phyloP scores from a whole-genome alignment of 2,888 invertebrate genomes.

The Polyommatus iphigenia region DNA sequence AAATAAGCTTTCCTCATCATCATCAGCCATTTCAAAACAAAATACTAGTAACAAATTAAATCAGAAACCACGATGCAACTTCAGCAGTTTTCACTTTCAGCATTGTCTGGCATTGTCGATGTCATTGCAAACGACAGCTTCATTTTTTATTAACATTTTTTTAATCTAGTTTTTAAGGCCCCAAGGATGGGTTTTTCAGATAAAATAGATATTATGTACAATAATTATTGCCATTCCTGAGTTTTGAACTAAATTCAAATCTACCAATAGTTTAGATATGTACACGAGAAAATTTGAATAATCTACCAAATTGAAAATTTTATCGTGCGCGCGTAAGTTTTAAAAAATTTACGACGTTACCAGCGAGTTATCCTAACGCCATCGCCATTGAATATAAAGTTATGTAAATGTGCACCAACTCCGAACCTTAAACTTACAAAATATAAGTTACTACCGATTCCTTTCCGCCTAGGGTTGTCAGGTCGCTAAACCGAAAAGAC shows the following conservation, averaged over 20 bases:
- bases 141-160: no score
- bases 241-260: no score
- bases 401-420: conserved; percentile 74
- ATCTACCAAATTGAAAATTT: conserved; percentile 69
- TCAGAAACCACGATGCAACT: neutral
- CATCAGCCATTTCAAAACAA: conserved; percentile 56
- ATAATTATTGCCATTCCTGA: no score
- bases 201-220: no score
- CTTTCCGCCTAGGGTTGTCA: conserved; percentile 39
- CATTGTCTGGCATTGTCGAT: no score
- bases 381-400: conserved; percentile 73
- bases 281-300: conserved; percentile 51
- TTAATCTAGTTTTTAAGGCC: no score
- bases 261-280: neutral
- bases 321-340: conserved; percentile 71
- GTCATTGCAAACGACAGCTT: no score
- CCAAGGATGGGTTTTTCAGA: no score
- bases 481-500: no score
- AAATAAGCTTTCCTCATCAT: conserved; percentile 64
- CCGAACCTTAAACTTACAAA: conserved; percentile 69
- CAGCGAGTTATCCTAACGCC: conserved; percentile 60
- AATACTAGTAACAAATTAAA: neutral
- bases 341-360: conserved; percentile 72
- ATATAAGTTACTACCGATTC: conserved; percentile 62
- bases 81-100: neutral